These are phyloP conservation scores for Hypena proboscidalis DNA, from an alignment of 2,888 invertebrate genomes.

Conservation along the genomic window DNA sequence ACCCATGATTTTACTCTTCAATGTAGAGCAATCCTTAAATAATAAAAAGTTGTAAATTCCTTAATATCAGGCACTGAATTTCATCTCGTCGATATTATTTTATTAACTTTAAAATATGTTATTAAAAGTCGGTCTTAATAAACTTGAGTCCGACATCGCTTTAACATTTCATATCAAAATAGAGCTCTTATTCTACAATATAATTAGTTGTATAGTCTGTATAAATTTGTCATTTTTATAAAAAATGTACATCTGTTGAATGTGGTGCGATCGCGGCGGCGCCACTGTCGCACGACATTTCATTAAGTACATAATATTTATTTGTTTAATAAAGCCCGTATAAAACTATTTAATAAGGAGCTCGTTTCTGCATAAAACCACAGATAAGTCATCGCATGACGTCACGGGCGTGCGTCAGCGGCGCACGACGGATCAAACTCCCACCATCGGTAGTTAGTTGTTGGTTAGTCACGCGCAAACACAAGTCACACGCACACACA, in stretches of 20 bases:
- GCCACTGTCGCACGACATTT: slow-evolving; percentile 19
- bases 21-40: slow-evolving; percentile 10
- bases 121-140: slow-evolving; percentile 16
- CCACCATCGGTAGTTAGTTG: not conserved
- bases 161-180: slow-evolving; percentile 44
- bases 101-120: slow-evolving; percentile 11
- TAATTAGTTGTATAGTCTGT: slow-evolving; percentile 30
- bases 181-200: slow-evolving; percentile 32
- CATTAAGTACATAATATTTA: slow-evolving; percentile 10
- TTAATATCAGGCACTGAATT: slow-evolving; percentile 40
- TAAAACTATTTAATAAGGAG: no score
- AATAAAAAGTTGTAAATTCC: slow-evolving; percentile 25
- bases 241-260: slow-evolving; percentile 32
- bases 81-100: slow-evolving; percentile 21
- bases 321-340: slow-evolving; percentile 25
- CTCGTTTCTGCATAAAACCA: slow-evolving; percentile 26
- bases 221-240: slow-evolving; percentile 45
- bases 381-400: slow-evolving; percentile 6
- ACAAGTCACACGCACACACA: slow-evolving; percentile 22
- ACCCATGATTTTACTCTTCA: slow-evolving; percentile 9
- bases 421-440: not conserved
- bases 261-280: slow-evolving; percentile 7
- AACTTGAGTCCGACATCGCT: slow-evolving; percentile 16
- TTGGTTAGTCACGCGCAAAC: slow-evolving; percentile 9
- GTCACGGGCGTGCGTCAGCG: not conserved